phyloP scores from a whole-genome alignment of 2,888 invertebrate species.

The Pecten maximus region DNA sequence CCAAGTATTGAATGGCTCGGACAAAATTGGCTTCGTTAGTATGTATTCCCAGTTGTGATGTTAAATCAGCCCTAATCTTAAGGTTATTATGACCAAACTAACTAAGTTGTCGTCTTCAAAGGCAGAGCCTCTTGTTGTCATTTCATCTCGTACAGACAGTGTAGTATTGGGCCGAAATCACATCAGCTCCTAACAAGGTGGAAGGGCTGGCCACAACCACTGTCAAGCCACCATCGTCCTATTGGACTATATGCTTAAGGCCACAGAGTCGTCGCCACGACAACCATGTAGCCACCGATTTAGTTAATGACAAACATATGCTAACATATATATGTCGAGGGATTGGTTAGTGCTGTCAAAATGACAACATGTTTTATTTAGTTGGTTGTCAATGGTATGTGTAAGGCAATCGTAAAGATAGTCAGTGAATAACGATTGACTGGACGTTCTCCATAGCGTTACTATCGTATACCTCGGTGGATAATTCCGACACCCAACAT shows the following conservation, averaged over 20 bases:
- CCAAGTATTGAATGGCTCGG: neutral
- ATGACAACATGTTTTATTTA: neutral
- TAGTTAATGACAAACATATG: constrained; percentile 21
- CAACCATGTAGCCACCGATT: neutral
- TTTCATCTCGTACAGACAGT: neutral
- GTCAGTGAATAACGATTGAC: neutral
- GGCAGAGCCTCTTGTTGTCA: neutral
- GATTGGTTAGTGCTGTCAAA: neutral
- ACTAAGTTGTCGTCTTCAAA: constrained; percentile 31
- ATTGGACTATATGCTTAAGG: neutral
- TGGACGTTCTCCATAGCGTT: neutral
- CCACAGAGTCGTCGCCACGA: neutral
- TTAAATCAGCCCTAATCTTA: constrained; percentile 23
- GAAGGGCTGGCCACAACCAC: neutral
- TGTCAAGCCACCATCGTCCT: neutral
- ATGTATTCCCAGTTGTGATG: neutral
- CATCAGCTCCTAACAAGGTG: constrained; percentile 10
- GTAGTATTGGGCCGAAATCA: constrained; percentile 16
- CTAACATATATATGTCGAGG: constrained; percentile 27
- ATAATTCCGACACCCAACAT: neutral
- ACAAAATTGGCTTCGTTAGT: neutral
- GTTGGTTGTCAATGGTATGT: constrained; percentile 4
- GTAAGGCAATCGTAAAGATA: neutral
- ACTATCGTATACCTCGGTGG: neutral
- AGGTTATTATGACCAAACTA: constrained; percentile 21